Evolutionary conservation across 2,797 vertebrate species (phyloP), one percentile per base, ranked within the genome.

Genomic region (Sphaeramia orbicularis): DNA sequence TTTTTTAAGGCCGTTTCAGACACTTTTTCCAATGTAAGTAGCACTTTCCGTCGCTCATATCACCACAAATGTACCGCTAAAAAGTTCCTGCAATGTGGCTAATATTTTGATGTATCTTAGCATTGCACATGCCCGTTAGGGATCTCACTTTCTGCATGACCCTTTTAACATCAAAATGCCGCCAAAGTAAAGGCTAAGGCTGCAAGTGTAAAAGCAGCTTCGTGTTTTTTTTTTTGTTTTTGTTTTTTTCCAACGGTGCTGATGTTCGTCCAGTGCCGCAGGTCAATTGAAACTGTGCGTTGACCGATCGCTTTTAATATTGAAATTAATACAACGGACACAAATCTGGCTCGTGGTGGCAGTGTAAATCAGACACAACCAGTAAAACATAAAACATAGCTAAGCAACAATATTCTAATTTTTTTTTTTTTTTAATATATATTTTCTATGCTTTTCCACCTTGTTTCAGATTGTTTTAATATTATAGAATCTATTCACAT

Each of bases 401-500:
- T 80, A 78, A 80, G 56, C 57, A 86, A 83, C 32, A 45, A 42
- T 74, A 80, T 66, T 41, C 49, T 76, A 76, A 51, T 75, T 18
- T 1, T 48, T 30, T 35, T 48, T 49, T 48, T 49, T 70, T 21
- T 37, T 24, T 2, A 24, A 24, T 24, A 24, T 24, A 60, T 30
- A 54, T 78, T 81, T 82, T 66, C 72, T 68, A 60, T 42, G 67
- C 52, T 77, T 81, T 67, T 76, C 80, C 83, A 76, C 80, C 71
- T 70, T 74, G 71, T 76, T 85, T 74, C 54, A 49, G 79, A 87
- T 84, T 85, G 65, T 83, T 89, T 71, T 73, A 45, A 67, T 82
- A 65, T 60, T 53, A 75, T 74, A 71, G 73, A 66, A 76, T 80
- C 75, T 87, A 81, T 86, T 85, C 81, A 86, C 81, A 83, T 83